A percentile compares a stretch with the other conserved stretches of the same genome.
These are phyloP conservation scores for Tuberolachnus salignus DNA, from an alignment of 2,888 invertebrate genomes.

Conservation along the genomic window DNA sequence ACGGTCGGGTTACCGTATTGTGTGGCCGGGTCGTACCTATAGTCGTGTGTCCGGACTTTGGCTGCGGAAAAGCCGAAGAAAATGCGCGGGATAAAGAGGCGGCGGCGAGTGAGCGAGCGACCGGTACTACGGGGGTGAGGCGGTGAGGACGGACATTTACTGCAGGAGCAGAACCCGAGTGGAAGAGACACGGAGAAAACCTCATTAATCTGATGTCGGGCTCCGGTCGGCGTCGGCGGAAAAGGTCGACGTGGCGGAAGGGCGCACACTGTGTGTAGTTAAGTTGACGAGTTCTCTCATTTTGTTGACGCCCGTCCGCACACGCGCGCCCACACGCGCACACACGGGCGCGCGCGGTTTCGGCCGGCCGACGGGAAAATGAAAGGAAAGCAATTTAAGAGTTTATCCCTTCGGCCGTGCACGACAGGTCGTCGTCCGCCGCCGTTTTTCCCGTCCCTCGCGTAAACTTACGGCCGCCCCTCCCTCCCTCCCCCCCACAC, in stretches of 20 bases:
- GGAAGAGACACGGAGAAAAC: conserved; percentile 39
- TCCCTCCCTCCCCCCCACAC: background rate
- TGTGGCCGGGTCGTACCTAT: too few species aligned
- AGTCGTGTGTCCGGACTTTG: background rate
- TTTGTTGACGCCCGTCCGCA: conserved; percentile 52
- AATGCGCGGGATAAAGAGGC: background rate
- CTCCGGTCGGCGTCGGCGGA: background rate
- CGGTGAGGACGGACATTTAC: background rate
- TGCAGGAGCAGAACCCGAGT: background rate
- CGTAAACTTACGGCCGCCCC: background rate
- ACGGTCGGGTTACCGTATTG: too few species aligned
- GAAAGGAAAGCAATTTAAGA: conserved; percentile 57
- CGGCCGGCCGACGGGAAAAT: conserved; percentile 38
- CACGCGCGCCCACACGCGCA: background rate
- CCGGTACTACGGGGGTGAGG: background rate
- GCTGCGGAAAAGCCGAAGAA: conserved; percentile 15
- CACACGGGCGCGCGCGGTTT: background rate
- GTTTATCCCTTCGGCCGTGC: conserved; percentile 45
- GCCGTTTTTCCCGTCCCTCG: conserved; percentile 15
- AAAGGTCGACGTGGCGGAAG: conserved; percentile 44
- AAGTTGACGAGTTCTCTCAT: conserved; percentile 56
- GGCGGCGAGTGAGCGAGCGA: background rate
- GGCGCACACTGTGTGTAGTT: conserved; percentile 37
- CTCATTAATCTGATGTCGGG: conserved; percentile 55
- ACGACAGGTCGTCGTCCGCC: background rate